These are phyloP conservation scores for Sebastes hopkinsi DNA, from an alignment of 2,797 vertebrate species.

Conservation along the genomic window DNA sequence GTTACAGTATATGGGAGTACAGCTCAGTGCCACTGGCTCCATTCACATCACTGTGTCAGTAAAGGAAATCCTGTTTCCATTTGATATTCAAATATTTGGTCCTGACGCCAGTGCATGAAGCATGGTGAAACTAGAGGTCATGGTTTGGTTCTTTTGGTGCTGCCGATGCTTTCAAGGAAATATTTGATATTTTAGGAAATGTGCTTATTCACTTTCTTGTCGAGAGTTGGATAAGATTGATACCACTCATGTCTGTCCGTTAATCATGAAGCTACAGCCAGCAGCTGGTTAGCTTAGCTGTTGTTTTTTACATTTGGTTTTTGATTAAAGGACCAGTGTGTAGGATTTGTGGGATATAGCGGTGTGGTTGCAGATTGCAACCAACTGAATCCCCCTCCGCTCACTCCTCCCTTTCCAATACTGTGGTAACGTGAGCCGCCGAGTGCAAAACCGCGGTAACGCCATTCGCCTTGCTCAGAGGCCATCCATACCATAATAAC, in stretches of 20 bases:
- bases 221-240: background rate
- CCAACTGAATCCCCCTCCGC: no score
- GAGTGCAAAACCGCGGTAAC: no score
- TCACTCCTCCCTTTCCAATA: no score
- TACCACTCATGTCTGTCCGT: background rate
- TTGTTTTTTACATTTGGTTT: background rate
- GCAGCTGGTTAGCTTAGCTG: background rate
- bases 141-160: background rate
- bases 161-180: background rate
- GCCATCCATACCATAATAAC: no score
- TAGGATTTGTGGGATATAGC: background rate
- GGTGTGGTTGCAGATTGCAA: background rate
- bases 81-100: conserved; percentile 41
- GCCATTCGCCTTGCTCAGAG: no score
- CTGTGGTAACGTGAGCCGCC: no score
- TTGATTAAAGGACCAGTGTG: background rate
- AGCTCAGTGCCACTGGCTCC: conserved; percentile 15
- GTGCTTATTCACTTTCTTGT: background rate
- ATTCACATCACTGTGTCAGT: conserved; percentile 12
- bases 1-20: background rate
- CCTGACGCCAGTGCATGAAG: background rate
- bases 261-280: background rate
- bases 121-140: conserved; percentile 2
- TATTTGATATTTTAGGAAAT: background rate
- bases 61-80: conserved; percentile 39